These are phyloP conservation scores for Pollenia labialis DNA, from an alignment of 2,888 invertebrate genomes.

Conservation along the genomic window DNA sequence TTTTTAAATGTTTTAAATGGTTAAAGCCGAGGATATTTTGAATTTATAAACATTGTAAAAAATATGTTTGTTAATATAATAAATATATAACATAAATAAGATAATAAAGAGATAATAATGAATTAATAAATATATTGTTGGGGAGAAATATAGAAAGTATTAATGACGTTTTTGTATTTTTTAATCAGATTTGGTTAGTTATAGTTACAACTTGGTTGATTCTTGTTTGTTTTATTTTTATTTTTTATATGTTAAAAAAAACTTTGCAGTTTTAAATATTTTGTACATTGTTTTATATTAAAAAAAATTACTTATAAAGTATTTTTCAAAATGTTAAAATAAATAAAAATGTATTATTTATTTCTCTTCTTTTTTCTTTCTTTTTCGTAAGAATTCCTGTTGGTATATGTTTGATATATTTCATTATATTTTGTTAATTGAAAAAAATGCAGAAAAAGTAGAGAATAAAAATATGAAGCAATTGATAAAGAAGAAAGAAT, in stretches of 20 bases:
- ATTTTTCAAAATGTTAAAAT: slow-evolving; percentile 57
- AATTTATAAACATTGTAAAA: slow-evolving; percentile 75
- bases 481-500: slow-evolving; percentile 79
- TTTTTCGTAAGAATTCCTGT: slow-evolving; percentile 82
- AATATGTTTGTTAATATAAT: slow-evolving; percentile 60
- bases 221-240: slow-evolving; percentile 28
- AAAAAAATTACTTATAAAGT: slow-evolving; percentile 76
- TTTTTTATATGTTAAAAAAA: slow-evolving; percentile 52
- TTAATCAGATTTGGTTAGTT: slow-evolving; percentile 41
- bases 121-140: slow-evolving; percentile 67
- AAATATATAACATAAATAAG: slow-evolving; percentile 68
- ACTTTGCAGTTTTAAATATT: slow-evolving; percentile 62
- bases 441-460: slow-evolving; percentile 82
- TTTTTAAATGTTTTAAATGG: slow-evolving; percentile 63
- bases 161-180: slow-evolving; percentile 62
- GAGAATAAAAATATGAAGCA: slow-evolving; percentile 83
- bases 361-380: slow-evolving; percentile 83
- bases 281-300: slow-evolving; percentile 70
- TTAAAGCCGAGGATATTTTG: slow-evolving; percentile 69
- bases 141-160: slow-evolving; percentile 68
- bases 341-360: slow-evolving; percentile 71
- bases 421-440: slow-evolving; percentile 60
- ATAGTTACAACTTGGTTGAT: slow-evolving; percentile 67
- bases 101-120: slow-evolving; percentile 72
- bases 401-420: slow-evolving; percentile 60